Conservation (phyloP, 1,140 invertebrate species). For the Galleria mellonella region DNA sequence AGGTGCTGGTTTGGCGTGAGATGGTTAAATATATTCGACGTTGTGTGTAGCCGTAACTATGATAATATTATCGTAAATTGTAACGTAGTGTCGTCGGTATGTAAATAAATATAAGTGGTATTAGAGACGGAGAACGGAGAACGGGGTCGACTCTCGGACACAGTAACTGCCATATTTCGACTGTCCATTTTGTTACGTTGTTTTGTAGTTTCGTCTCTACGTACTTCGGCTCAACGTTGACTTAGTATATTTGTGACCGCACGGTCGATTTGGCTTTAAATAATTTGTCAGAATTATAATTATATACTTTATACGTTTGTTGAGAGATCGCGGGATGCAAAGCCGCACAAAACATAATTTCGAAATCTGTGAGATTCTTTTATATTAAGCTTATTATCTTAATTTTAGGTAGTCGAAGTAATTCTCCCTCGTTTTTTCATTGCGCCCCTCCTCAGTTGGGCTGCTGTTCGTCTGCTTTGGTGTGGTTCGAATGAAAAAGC, state of each 20-base stretch:
- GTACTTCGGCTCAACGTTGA: not conserved
- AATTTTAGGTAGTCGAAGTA: no score
- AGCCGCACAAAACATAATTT: conserved; percentile 23
- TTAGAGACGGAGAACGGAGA: no score
- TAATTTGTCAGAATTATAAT: no score
- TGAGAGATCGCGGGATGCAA: conserved; percentile 10
- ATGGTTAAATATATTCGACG: no score
- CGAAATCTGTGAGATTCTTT: conserved; percentile 22
- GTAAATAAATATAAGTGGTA: no score
- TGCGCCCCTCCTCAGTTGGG: not conserved
- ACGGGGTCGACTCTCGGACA: conserved; percentile 1
- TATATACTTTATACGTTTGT: conserved; percentile 18
- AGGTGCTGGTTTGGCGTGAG: no score
- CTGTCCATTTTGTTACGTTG: conserved; percentile 21
- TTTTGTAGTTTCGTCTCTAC: not conserved
- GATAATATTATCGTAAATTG: no score
- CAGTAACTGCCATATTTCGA: conserved; percentile 41
- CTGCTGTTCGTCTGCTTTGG: conserved; percentile 1
- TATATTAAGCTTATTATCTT: conserved; percentile 5
- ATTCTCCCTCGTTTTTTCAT: no score
- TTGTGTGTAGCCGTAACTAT: no score
- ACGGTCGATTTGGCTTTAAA: conserved; percentile 21
- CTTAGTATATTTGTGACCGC: not conserved
- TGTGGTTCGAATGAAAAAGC: conserved; percentile 7
- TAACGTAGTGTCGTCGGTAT: no score